Evolutionary conservation across 2,797 vertebrate species (phyloP).

Genomic region (Uromys caudimaculatus): DNA sequence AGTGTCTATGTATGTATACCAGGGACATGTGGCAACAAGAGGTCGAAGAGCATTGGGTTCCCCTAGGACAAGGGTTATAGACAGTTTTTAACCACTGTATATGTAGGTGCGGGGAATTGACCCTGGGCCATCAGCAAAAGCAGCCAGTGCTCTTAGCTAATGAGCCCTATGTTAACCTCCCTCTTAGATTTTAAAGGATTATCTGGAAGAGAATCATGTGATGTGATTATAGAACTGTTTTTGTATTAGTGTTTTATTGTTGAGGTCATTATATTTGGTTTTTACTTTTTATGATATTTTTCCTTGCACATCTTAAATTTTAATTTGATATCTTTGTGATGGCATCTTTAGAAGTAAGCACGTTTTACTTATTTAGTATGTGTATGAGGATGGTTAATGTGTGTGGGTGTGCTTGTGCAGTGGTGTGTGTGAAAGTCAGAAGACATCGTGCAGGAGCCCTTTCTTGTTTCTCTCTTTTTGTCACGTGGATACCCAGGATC

Average conservation of each 20-base stretch:
- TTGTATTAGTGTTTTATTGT: constrained; percentile 10
- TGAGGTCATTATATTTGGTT: background rate
- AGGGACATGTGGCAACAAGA: background rate
- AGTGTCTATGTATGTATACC: background rate
- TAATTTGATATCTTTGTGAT: constrained; percentile 3
- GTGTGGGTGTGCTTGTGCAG: background rate
- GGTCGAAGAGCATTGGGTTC: background rate
- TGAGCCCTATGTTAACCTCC: background rate
- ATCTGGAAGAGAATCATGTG: constrained; percentile 16
- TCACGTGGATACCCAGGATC: background rate
- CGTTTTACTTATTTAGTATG: background rate
- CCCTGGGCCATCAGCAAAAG: background rate
- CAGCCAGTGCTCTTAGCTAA: background rate
- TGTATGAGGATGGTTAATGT: background rate
- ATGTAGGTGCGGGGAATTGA: background rate
- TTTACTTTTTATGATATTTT: constrained; percentile 11
- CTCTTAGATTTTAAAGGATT: background rate
- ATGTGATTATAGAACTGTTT: constrained; percentile 44
- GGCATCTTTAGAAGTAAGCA: background rate
- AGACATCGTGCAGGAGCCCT: background rate
- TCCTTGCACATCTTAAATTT: constrained; percentile 31
- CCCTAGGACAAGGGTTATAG: background rate
- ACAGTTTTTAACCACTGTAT: background rate
- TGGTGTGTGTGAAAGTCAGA: background rate
- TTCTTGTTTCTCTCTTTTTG: background rate